Conservation (phyloP, 2,888 invertebrate genomes). For the Limnephilus lunatus region DNA sequence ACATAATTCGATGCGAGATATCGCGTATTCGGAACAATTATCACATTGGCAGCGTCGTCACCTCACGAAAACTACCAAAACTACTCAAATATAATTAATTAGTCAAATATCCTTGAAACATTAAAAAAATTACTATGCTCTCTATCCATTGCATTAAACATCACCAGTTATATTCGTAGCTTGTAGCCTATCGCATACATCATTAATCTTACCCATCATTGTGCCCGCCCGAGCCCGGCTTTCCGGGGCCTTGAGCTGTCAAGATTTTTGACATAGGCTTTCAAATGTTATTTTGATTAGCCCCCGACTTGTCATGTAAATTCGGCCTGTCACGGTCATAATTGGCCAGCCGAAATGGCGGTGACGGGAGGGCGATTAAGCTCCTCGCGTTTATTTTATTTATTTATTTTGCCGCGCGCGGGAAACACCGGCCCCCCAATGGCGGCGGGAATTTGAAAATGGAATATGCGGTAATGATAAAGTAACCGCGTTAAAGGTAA, state of each 20-base stretch:
- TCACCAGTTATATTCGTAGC: neutral
- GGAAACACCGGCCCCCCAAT: neutral
- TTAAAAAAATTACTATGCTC: neutral
- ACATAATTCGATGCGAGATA: neutral
- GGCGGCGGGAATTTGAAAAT: slow-evolving; percentile 21
- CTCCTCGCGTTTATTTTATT: slow-evolving; percentile 32
- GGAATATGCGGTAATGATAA: slow-evolving; percentile 8
- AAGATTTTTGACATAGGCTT: slow-evolving; percentile 75
- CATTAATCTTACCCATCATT: slow-evolving; percentile 48
- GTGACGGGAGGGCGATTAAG: slow-evolving; percentile 70
- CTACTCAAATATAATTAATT: neutral
- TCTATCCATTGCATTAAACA: neutral
- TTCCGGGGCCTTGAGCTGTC: slow-evolving; percentile 71
- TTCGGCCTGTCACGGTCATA: slow-evolving; percentile 78
- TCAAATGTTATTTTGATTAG: slow-evolving; percentile 80
- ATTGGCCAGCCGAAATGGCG: slow-evolving; percentile 76
- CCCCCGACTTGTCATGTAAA: slow-evolving; percentile 77
- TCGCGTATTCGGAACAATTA: neutral
- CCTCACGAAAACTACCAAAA: neutral
- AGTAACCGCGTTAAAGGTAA: slow-evolving; percentile 16
- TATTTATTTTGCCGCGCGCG: slow-evolving; percentile 25
- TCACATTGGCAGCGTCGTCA: neutral
- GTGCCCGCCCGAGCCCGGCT: neutral
- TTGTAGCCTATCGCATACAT: slow-evolving; percentile 38
- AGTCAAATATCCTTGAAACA: neutral